Base-by-base conservation (phyloP, 35 echinoderm and acorn worm genomes). In the Diadema setosum region DNA sequence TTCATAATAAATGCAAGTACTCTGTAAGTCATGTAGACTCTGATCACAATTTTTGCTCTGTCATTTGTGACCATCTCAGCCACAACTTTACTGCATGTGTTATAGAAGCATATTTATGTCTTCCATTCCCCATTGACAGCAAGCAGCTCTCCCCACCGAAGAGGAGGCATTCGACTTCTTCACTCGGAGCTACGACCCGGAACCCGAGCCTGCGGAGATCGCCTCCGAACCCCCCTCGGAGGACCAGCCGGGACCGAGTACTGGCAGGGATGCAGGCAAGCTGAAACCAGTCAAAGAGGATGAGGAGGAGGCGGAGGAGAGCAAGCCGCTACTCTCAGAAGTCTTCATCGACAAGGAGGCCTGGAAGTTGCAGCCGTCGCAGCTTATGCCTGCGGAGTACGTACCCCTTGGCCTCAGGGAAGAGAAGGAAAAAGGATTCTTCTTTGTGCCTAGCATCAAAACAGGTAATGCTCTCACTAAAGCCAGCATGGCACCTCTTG, bases 111-210 rank as follows among this genome's bases (percentile, higher is more conserved):
- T 52, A 52, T 52, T 24, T 16, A 32, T 12, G 59, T 30, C 12
- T 26, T 24, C 25, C 30, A 37, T 85, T 40, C 2, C 33, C 12
- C 30, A 70, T 45, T 70, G 16, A 17, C 39, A 99, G 90, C 84
- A 94, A 82, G 81, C 95, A 23, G 74, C 86, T 65, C 42, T 99
- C 3, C 96, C 96, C 7, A 91, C 93, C 24, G 82, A 86, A 21
- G 92, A 95, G 26, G 93, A 95, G 81, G 90, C 90, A 11, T 94
- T 86, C 32, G 93, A 95, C 43, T 99, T 99, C 65, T 95, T 98
- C 44, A 91, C 92, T 21, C 86, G 86, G 5, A 94, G 74, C 82
- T 99, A 76, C 82, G 92, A 92, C 18, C 85, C 89, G 0, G 89
- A 89, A 81, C 86, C 96, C 0, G 90, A 89, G 32, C 17, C 14